Evolutionary conservation across 2,797 vertebrate species (phyloP).

Genomic region (Adelosebastes latens): DNA sequence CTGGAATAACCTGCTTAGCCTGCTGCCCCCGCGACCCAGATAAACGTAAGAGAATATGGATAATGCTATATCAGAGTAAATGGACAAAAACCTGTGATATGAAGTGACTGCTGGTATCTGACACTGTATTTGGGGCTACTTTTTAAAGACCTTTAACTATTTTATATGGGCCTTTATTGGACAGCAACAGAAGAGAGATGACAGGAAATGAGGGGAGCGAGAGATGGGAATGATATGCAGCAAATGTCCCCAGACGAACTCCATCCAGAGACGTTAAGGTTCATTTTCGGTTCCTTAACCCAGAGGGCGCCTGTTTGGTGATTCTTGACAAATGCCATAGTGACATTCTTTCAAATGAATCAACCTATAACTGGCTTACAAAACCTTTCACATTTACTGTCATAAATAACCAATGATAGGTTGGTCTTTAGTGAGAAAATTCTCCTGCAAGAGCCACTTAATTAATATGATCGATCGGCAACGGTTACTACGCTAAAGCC

Average conservation of each 20-base stretch:
- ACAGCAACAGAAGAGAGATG: not conserved
- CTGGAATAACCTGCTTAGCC: not conserved
- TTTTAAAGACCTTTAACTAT: not conserved
- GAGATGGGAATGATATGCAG: not conserved
- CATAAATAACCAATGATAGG: not conserved
- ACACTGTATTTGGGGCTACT: not conserved
- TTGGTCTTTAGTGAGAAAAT: not conserved
- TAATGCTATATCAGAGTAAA: not conserved
- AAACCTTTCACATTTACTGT: conserved; percentile 1
- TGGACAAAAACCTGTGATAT: not conserved
- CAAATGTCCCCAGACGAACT: not conserved
- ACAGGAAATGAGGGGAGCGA: not conserved
- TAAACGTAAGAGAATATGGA: not conserved
- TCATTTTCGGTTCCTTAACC: not conserved
- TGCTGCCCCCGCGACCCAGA: no score
- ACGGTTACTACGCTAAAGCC: not conserved
- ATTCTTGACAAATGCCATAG: not conserved
- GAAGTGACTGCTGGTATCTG: not conserved
- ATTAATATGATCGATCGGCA: not conserved
- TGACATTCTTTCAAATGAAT: not conserved
- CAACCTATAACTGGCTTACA: not conserved
- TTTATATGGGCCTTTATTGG: not conserved
- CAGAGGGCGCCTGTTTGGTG: not conserved
- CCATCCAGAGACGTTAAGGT: not conserved
- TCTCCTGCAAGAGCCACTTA: no score